These are phyloP conservation scores for Crotalus viridis DNA, from an alignment of 2,113 vertebrate genomes.

Conservation along the genomic window DNA sequence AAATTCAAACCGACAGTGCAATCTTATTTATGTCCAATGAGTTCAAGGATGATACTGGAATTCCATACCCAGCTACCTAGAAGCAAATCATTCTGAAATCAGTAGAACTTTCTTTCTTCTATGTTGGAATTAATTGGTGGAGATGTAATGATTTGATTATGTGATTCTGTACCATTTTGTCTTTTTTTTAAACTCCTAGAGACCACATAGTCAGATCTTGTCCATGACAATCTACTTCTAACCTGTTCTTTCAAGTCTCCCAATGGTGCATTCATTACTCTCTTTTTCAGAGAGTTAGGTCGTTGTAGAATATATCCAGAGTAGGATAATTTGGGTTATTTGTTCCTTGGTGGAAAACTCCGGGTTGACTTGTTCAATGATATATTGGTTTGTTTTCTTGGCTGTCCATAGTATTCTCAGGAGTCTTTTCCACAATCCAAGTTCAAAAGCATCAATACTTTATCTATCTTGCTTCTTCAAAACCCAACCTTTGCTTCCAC, in stretches of 20 bases:
- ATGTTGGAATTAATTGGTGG: neutral
- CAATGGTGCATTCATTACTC: neutral
- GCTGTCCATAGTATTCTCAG: neutral
- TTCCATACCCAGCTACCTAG: neutral
- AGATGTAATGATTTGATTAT: neutral
- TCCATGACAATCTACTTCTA: neutral
- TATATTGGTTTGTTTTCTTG: neutral
- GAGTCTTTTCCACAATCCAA: neutral
- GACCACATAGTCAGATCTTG: neutral
- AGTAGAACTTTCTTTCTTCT: neutral
- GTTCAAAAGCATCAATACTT: neutral
- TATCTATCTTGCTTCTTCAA: neutral
- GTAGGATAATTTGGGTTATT: neutral
- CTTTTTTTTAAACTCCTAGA: neutral
- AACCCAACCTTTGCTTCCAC: neutral
- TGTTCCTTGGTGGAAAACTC: neutral
- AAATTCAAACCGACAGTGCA: neutral
- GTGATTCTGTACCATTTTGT: neutral
- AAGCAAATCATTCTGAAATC: neutral
- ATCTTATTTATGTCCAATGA: neutral
- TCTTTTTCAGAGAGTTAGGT: neutral
- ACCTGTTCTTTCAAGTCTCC: neutral
- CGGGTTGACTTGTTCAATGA: neutral
- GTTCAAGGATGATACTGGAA: neutral
- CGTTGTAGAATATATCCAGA: neutral